A percentile compares a stretch with the other conserved stretches of the same genome.
phyloP scores from a whole-genome alignment of 2,888 invertebrate genomes.

The Callimorpha dominula region DNA sequence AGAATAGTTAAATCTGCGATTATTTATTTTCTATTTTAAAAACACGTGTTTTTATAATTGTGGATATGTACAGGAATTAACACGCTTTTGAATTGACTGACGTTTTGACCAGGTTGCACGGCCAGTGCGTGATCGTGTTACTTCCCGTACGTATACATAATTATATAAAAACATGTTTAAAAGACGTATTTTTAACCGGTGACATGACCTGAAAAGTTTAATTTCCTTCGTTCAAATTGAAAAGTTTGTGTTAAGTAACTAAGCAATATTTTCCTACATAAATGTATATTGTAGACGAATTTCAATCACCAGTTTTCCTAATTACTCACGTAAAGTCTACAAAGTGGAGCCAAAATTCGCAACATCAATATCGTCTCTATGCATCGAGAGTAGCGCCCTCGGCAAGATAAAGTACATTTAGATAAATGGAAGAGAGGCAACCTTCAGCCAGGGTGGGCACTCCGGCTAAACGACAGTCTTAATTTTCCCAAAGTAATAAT shows the following conservation, averaged over 20 bases:
- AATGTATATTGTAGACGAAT: background rate
- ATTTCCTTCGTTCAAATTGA: background rate
- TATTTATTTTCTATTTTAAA: no score
- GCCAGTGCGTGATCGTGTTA: no score
- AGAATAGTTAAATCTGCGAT: no score
- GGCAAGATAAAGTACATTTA: conserved; percentile 85
- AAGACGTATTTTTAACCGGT: background rate
- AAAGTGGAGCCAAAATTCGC: conserved; percentile 28
- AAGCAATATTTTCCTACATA: background rate
- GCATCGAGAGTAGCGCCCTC: conserved; percentile 63
- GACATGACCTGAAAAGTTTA: background rate
- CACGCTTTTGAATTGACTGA: no score
- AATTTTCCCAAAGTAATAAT: conserved; percentile 88
- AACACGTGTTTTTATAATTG: no score
- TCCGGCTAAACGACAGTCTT: conserved; percentile 85
- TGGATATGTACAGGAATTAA: no score
- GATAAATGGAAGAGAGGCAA: conserved; percentile 82
- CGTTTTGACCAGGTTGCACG: no score
- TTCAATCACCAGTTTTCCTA: conserved; percentile 15
- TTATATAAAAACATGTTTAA: no score
- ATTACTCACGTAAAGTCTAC: conserved; percentile 14
- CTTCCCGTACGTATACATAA: no score
- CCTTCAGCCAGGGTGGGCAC: conserved; percentile 78
- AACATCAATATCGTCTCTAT: conserved; percentile 63
- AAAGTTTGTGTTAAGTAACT: background rate